Evolutionary conservation across 1,140 invertebrate genomes (phyloP).

Genomic region (Pogonus chalceus): DNA sequence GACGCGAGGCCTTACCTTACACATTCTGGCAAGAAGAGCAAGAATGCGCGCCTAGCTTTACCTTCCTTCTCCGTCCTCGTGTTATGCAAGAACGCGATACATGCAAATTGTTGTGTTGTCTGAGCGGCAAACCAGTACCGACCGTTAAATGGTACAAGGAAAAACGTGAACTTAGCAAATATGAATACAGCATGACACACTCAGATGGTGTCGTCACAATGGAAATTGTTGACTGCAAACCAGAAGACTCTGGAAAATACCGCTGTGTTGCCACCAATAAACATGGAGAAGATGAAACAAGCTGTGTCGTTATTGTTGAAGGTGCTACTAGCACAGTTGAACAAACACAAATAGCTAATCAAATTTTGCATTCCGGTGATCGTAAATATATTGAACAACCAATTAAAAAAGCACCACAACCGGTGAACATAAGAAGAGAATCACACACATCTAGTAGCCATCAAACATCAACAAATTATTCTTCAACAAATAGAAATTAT

Average conservation of each 20-base stretch:
- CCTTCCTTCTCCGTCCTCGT: constrained; percentile 92
- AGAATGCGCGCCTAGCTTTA: constrained; percentile 87
- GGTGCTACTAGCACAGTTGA: constrained; percentile 71
- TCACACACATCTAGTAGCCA: constrained; percentile 26
- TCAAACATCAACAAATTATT: constrained; percentile 18
- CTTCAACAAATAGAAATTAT: constrained; percentile 20
- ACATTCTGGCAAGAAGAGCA: constrained; percentile 82
- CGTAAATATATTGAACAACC: constrained; percentile 73
- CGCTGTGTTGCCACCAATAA: constrained; percentile 84
- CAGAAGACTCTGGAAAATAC: constrained; percentile 94
- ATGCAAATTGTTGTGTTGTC: constrained; percentile 94
- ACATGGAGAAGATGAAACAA: constrained; percentile 89
- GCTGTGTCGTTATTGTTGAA: constrained; percentile 94
- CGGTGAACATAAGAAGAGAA: constrained; percentile 55
- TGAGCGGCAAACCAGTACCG: constrained; percentile 87
- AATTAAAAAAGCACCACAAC: constrained; percentile 62
- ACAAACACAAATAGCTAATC: constrained; percentile 70
- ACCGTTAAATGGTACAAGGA: constrained; percentile 91
- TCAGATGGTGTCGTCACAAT: constrained; percentile 90
- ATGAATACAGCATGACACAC: constrained; percentile 80
- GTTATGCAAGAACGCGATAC: constrained; percentile 92
- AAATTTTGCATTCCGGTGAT: constrained; percentile 79
- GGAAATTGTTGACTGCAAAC: constrained; percentile 90
- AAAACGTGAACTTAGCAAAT: constrained; percentile 77
- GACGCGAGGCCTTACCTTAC: constrained; percentile 70